phyloP scores from a whole-genome alignment of 1,140 invertebrate genomes.

The Trachymyrmex cornetzi region DNA sequence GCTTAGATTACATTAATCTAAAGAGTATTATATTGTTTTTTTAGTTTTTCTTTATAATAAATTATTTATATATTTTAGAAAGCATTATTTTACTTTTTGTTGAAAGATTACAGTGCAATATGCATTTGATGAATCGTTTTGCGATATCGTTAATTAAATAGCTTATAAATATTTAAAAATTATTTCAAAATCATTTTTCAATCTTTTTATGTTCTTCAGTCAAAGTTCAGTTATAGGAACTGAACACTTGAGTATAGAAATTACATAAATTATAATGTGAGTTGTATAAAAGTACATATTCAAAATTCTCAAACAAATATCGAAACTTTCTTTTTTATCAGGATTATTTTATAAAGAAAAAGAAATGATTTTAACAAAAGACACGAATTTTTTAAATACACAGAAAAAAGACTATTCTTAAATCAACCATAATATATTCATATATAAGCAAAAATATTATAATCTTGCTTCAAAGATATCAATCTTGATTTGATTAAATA shows the following conservation, averaged over 20 bases:
- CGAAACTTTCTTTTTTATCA: neutral
- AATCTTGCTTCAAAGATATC: too few species aligned
- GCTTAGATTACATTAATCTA: neutral
- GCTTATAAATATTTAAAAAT: too few species aligned
- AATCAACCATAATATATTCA: too few species aligned
- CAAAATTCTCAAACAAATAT: neutral
- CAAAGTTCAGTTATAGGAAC: neutral
- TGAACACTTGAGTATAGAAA: neutral
- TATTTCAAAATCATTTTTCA: neutral
- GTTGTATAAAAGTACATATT: neutral
- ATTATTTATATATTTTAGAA: constrained; percentile 28
- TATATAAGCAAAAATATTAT: too few species aligned
- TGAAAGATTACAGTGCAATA: neutral
- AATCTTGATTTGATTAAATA: too few species aligned
- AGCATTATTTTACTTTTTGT: neutral
- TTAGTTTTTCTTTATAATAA: neutral
- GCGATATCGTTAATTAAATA: neutral
- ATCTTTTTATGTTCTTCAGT: neutral
- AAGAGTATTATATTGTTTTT: neutral
- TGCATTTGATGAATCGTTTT: neutral
- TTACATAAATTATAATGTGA: neutral
- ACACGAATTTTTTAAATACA: neutral
- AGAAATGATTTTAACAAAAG: constrained; percentile 4
- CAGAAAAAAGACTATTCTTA: too few species aligned
- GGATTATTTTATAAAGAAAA: neutral